Percentiles rank a stretch among this genome's conserved stretches.
Conservation (phyloP, 2,888 invertebrate species). For the Mimas tiliae region DNA sequence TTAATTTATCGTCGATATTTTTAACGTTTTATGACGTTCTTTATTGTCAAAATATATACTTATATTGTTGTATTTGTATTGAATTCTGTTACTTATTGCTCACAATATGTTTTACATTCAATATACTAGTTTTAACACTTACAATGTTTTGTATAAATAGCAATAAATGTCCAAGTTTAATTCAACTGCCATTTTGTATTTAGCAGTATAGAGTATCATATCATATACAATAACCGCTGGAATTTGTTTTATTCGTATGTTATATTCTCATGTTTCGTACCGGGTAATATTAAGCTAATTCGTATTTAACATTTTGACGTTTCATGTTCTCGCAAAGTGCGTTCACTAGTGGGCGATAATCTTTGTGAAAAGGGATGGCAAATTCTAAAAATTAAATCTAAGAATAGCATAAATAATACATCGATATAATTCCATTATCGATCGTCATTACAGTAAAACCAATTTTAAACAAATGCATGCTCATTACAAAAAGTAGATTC, state of each 20-base stretch:
- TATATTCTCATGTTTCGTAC: background rate
- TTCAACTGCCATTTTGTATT: constrained; percentile 22
- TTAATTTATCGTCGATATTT: no score
- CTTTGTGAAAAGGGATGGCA: background rate
- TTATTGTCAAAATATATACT: no score
- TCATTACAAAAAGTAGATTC: no score
- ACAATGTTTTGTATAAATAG: constrained; percentile 13
- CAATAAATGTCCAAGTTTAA: constrained; percentile 19
- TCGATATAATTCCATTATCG: no score
- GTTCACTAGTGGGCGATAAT: constrained; percentile 20
- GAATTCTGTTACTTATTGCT: background rate
- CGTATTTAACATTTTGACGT: constrained; percentile 21
- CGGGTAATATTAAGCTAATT: constrained; percentile 17
- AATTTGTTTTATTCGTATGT: constrained; percentile 8
- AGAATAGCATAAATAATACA: no score
- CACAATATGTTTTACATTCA: background rate
- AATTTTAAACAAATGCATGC: no score
- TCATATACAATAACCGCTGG: constrained; percentile 11
- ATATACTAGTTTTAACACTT: background rate
- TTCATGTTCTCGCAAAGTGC: constrained; percentile 4
- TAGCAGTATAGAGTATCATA: constrained; percentile 13
- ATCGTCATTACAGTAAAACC: no score
- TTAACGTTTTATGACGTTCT: no score
- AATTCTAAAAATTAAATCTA: background rate
- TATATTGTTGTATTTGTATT: no score